Evolutionary conservation across 1,140 invertebrate species (phyloP), one percentile per base, ranked within the genome.

Genomic region (Lepidurus packardi): DNA sequence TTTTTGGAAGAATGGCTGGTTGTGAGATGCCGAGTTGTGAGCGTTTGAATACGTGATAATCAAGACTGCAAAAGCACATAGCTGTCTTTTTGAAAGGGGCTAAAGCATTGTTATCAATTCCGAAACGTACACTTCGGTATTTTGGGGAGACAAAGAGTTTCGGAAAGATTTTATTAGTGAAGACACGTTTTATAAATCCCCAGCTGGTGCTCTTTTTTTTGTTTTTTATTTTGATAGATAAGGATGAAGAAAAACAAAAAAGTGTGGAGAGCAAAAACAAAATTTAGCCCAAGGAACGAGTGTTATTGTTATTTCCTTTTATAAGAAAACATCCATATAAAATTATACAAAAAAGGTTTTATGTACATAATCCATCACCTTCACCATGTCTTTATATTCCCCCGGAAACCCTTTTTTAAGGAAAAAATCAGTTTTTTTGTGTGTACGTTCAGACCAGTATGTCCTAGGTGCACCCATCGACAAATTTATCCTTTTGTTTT

Each of bases 361-460:
- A 65, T 65, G 53, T 65, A 65, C 53, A 65, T 65, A 65, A 21
- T 65, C 21, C 53, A 21, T 65, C 53, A 65, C 53, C 53, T n/a
- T 21, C 53, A 65, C 53, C 53, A 21, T 9, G 21, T 65, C 21
- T 65, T 65, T 65, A 65, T 11, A 65, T 21, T 21, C 10, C 21
- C 53, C 21, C 53, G 21, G 16, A 16, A 65, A 21, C 53, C 16
- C 16, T 65, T 65, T 21, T 11, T 65, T 65, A 65, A n/a, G 16
- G 16, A 65, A 13, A 65, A 65, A 34, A 34, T 34, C 8, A 13
- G 13, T 13, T 16, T 65, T n/a, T 47, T 47, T 16, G 10, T 47
- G 45, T 65, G 53, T 65, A 65, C 53, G 53, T 65, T 65, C 16
- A 65, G 53, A 65, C 53, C 53, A 65, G 53, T 65, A 65, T 65